Percentiles rank a stretch among this genome's conserved stretches.
These are phyloP conservation scores for Mechanitis messenoides DNA, from an alignment of 2,888 invertebrate genomes.

Conservation along the genomic window DNA sequence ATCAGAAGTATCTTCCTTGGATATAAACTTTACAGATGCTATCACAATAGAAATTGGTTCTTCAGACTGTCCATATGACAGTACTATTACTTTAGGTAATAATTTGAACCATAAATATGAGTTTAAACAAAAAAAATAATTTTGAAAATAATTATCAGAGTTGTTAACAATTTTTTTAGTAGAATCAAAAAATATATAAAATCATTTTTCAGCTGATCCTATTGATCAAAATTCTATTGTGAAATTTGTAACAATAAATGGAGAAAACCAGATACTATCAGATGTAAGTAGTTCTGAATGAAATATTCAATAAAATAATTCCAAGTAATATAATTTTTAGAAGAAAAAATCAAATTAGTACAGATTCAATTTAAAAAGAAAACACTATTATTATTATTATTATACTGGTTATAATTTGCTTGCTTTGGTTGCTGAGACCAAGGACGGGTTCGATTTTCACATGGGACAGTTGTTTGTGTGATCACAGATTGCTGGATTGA, in stretches of 20 bases:
- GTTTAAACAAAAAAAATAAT: not conserved
- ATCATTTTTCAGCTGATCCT: slow-evolving; percentile 51
- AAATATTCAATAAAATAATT: not conserved
- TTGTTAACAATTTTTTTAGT: too few species aligned
- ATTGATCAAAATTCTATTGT: slow-evolving; percentile 56
- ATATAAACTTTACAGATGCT: slow-evolving; percentile 58
- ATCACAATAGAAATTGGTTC: slow-evolving; percentile 66
- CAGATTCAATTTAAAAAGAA: not conserved
- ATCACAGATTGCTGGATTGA: too few species aligned
- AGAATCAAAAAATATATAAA: not conserved
- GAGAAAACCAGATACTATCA: slow-evolving; percentile 61
- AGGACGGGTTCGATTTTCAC: too few species aligned
- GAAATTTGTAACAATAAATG: slow-evolving; percentile 61
- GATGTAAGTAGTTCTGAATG: slow-evolving; percentile 51
- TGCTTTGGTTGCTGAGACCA: too few species aligned
- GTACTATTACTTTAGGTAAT: slow-evolving; percentile 57
- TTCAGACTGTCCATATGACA: slow-evolving; percentile 59
- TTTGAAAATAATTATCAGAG: too few species aligned
- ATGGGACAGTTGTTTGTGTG: too few species aligned
- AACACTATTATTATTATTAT: not conserved
- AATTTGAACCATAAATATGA: not conserved
- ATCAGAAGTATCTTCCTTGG: slow-evolving; percentile 54
- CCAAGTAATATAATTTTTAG: not conserved
- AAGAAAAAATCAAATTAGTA: not conserved
- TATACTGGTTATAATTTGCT: too few species aligned